Evolutionary conservation across 2,888 invertebrate species (phyloP), one percentile per base, ranked within the genome.

Genomic region (Spisula subtruncata): DNA sequence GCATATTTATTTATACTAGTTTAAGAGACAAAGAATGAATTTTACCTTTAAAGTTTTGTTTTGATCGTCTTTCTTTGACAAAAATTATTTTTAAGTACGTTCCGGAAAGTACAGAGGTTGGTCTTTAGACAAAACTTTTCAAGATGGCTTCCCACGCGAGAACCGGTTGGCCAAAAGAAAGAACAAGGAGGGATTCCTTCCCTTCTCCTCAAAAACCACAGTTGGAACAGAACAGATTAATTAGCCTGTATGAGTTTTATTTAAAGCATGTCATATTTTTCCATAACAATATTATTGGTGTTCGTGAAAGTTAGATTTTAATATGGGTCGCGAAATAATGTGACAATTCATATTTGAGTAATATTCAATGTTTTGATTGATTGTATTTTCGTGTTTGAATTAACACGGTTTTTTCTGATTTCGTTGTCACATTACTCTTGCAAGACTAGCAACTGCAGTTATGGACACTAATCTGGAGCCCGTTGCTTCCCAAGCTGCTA

Each of bases 91-190:
- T 41, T 51, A 12, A 51, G 51, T 51, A 51, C 51, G 51, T 51
- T 12, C 51, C 51, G 51, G 51, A 51, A 51, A 51, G 10, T 25
- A 25, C 25, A n/a, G 8, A 66, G 0, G 25, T 4, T 66, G n/a
- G 25, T 66, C 60, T 66, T 66, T 66, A 66, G 8, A n/a, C 25
- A n/a, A 18, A 25, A 75, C n/a, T 6, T 48, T 51, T n/a, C 46
- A 87, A 87, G 88, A 92, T 92, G 93, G 90, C 92, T 81, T 81
- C 90, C 80, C 92, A 91, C 89, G 90, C 89, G 51, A 89, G 92
- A 87, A 82, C 79, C 75, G 93, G 93, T 71, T 93, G 93, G 93
- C 93, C 93, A 0, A 92, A 92, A 91, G 81, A 41, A 80, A 79
- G 81, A 89, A 41, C 41, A 83, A 87, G 89, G 75, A 56, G 89